These are phyloP conservation scores for Saccopteryx bilineata DNA, from an alignment of 2,113 vertebrate species.

Conservation along the genomic window DNA sequence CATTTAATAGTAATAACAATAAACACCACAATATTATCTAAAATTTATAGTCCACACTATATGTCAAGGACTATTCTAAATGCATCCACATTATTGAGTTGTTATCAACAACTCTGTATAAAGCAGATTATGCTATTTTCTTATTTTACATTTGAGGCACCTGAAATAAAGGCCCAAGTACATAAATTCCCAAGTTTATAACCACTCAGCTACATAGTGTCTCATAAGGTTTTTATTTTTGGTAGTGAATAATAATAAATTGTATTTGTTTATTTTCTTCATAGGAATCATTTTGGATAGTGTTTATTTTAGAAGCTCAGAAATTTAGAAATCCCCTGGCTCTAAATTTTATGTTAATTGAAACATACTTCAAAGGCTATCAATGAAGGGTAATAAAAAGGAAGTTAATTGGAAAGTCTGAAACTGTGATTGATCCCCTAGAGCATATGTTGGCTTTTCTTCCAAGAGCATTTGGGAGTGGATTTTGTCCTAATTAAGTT, in stretches of 20 bases:
- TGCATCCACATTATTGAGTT: background rate
- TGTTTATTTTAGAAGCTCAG: background rate
- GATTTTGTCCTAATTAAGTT: slow-evolving; percentile 51
- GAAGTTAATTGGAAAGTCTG: slow-evolving; percentile 56
- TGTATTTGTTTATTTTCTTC: background rate
- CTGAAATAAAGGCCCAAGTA: background rate
- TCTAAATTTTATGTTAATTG: slow-evolving; percentile 56
- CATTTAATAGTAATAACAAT: background rate
- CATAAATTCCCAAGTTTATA: background rate
- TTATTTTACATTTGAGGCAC: background rate
- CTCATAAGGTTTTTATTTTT: background rate
- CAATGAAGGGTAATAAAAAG: slow-evolving; percentile 52
- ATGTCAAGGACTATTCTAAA: background rate
- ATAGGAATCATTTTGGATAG: background rate
- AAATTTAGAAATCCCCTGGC: background rate
- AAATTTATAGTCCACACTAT: background rate
- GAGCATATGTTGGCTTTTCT: background rate
- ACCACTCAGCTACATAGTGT: background rate
- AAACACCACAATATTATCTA: background rate
- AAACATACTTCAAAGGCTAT: slow-evolving; percentile 65
- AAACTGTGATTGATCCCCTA: slow-evolving; percentile 49
- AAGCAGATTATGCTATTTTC: background rate
- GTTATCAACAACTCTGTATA: background rate
- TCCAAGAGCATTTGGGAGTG: background rate
- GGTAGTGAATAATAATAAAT: background rate